Conservation (phyloP, 2,113 vertebrate species). For the Mohoua ochrocephala region DNA sequence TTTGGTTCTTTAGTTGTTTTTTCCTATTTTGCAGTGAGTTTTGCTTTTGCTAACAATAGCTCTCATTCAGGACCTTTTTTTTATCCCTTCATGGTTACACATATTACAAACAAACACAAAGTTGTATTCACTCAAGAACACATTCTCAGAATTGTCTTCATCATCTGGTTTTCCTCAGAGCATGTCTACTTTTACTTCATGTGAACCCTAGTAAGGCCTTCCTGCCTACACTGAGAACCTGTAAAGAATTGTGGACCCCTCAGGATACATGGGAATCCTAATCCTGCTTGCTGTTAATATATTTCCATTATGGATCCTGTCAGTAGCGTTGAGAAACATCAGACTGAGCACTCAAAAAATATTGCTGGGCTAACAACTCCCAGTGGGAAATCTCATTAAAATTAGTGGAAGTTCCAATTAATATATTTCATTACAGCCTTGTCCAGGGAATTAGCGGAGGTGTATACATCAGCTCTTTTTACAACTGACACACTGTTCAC, state of each 20-base stretch:
- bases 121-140: not conserved
- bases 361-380: not conserved
- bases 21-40: not conserved
- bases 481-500: not conserved
- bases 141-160: not conserved
- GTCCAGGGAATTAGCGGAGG: not conserved
- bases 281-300: not conserved
- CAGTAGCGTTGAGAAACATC: not conserved
- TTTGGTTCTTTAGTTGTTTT: not conserved
- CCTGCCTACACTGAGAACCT: not conserved
- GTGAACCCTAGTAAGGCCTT: not conserved
- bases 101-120: not conserved
- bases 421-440: not conserved
- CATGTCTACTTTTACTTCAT: not conserved
- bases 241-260: not conserved
- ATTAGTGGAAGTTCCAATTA: not conserved
- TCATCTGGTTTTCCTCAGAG: not conserved
- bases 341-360: not conserved
- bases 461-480: not conserved
- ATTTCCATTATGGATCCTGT: not conserved
- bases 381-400: not conserved
- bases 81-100: not conserved
- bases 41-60: not conserved
- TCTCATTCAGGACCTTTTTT: not conserved
- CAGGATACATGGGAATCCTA: not conserved